Evolutionary conservation across 1,140 invertebrate species (phyloP).

Genomic region (Uloborus diversus): DNA sequence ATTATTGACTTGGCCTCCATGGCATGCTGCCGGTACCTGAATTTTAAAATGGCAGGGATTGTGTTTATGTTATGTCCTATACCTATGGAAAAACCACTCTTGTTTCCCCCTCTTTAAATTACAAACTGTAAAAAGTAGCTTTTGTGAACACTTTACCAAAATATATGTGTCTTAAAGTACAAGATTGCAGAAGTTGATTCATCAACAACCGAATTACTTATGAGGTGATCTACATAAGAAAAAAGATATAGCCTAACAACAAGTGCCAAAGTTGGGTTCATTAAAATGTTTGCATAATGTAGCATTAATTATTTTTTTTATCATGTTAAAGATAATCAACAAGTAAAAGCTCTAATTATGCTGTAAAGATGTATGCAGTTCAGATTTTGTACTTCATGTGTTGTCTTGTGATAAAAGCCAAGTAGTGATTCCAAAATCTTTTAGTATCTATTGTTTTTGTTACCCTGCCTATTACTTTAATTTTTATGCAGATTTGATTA

Average conservation of each 20-base stretch:
- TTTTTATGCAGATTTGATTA: too few species aligned
- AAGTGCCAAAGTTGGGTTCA: constrained; percentile 53
- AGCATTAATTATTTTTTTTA: too few species aligned
- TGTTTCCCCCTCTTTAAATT: constrained; percentile 10
- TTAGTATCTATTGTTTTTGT: too few species aligned
- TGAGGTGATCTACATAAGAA: constrained; percentile 27
- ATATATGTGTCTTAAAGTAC: constrained; percentile 34
- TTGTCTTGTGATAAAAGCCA: too few species aligned
- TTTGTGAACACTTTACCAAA: background rate
- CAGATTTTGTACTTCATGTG: too few species aligned
- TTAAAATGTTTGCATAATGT: constrained; percentile 10
- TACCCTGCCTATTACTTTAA: too few species aligned
- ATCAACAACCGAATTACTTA: constrained; percentile 47
- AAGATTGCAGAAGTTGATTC: constrained; percentile 24
- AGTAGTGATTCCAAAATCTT: too few species aligned
- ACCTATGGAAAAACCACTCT: background rate
- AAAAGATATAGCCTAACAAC: constrained; percentile 34
- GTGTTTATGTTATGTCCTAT: constrained; percentile 33
- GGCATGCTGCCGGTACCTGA: constrained; percentile 55
- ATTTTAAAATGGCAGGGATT: constrained; percentile 51
- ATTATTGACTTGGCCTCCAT: constrained; percentile 49
- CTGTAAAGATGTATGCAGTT: too few species aligned
- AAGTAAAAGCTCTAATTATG: too few species aligned
- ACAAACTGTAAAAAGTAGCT: constrained; percentile 4
- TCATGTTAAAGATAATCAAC: too few species aligned